Base-by-base conservation (phyloP, 2,888 invertebrate genomes). In the Eumacrocentrus americanus region DNA sequence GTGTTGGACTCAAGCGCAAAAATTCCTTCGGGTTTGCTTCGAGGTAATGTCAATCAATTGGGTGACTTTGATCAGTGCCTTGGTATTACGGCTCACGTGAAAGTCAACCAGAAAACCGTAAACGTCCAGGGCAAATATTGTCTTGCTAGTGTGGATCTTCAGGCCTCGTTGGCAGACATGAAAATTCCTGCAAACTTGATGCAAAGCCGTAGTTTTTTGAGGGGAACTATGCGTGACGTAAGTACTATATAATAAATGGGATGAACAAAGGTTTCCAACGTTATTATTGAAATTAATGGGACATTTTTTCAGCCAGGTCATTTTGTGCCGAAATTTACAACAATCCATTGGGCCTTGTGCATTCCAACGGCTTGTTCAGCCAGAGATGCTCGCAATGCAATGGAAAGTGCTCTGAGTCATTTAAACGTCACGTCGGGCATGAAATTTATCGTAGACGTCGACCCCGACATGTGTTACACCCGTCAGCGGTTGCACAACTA, bases 1-100 rank as follows among this genome's bases (percentile, higher is more conserved):
- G 89, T 90, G 89, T 82, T 89, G 72, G 89, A 89, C 78, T 85
- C 89, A 25, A 87, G 87, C 29, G 89, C 87, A n/a, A 89, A 89
- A 77, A 84, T 89, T 54, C 86, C 88, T 70, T 86, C 89, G 70
- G 88, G 89, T 47, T 75, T 89, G 55, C 81, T 90, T 42, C 87
- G 87, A 70, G 89, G 89, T 65, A 89, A 89, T 76, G 84, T 88
- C 48, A 89, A 89, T 75, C 89, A 89, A 76, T 81, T 89, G 14
- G 89, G 89, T 11, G 89, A 89, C 81, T 90, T 87, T 72, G 89
- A 88, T 79, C 86, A 88, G 79, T 89, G 89, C 71, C 81, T 88
- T 62, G 84, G 81, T 47, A 77, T 82, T 55, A 74, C 78, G 62
- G 84, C 87, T 12, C 83, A 85, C 18, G 86, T 89, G 0, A 84